A percentile compares a stretch with the other conserved stretches of the same genome.
phyloP scores from a whole-genome alignment of 1,140 invertebrate species.

The Panagrolaimus sp. region DNA sequence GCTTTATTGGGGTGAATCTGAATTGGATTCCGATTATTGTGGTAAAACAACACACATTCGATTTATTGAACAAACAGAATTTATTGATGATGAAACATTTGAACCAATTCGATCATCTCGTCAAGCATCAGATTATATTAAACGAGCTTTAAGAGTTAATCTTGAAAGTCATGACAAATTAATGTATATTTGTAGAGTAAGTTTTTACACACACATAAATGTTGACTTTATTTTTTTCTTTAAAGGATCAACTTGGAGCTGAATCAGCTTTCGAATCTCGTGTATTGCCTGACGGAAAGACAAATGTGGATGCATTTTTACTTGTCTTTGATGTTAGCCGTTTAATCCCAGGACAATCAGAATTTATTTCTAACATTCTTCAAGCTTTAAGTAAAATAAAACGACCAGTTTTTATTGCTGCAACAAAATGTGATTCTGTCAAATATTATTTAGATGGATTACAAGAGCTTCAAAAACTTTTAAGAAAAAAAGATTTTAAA shows the following conservation, averaged over 20 bases:
- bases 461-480: constrained; percentile 78
- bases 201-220: not conserved
- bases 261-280: constrained; percentile 92
- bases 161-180: constrained; percentile 45
- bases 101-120: constrained; percentile 79
- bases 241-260: constrained; percentile 61
- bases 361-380: constrained; percentile 61
- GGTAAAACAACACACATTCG: constrained; percentile 80
- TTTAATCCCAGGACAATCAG: constrained; percentile 75
- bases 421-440: constrained; percentile 86
- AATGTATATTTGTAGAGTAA: constrained; percentile 49
- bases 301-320: constrained; percentile 88
- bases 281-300: constrained; percentile 82
- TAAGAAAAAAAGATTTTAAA: constrained; percentile 70
- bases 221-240: too few species aligned
- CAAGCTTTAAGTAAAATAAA: constrained; percentile 64
- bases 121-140: constrained; percentile 69
- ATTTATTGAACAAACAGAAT: constrained; percentile 94
- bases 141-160: constrained; percentile 63
- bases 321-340: constrained; percentile 90
- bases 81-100: constrained; percentile 95
- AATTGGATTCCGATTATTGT: constrained; percentile 66
- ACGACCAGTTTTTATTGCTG: constrained; percentile 86
- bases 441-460: constrained; percentile 71
- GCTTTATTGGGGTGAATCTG: constrained; percentile 85